Percentiles rank a stretch among this genome's conserved stretches.
These are phyloP conservation scores for Euleptes europaea DNA, from an alignment of 2,113 vertebrate species.

Conservation along the genomic window DNA sequence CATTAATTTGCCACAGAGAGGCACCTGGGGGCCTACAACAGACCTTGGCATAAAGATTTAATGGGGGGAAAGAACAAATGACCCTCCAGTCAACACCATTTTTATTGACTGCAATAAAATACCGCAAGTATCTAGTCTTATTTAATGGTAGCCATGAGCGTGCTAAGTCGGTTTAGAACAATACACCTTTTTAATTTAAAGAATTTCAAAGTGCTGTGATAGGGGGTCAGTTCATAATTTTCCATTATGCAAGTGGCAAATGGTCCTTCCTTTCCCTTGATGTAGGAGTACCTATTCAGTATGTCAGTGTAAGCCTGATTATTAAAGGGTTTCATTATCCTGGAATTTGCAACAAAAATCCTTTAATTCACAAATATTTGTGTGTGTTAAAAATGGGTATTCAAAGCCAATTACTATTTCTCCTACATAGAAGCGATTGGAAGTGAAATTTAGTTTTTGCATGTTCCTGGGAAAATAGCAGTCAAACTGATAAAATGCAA, in stretches of 20 bases:
- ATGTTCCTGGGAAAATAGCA: conserved; percentile 59
- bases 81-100: conserved; percentile 13
- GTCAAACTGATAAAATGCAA: conserved; percentile 58
- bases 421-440: conserved; percentile 40
- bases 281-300: not conserved
- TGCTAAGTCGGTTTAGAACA: not conserved
- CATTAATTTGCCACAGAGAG: conserved; percentile 50
- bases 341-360: conserved; percentile 19
- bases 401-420: conserved; percentile 4
- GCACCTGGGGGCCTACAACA: conserved; percentile 32
- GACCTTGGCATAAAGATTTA: conserved; percentile 36
- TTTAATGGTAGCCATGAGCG: not conserved
- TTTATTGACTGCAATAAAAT: conserved; percentile 52
- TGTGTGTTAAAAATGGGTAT: conserved; percentile 51
- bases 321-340: not conserved
- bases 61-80: not conserved
- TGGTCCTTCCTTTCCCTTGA: not conserved
- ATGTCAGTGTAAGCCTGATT: not conserved
- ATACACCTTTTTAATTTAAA: accelerated
- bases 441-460: conserved; percentile 58
- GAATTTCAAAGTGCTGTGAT: not conserved
- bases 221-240: not conserved
- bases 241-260: conserved; percentile 26
- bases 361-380: conserved; percentile 44
- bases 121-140: conserved; percentile 44